Evolutionary conservation across 2,888 invertebrate species (phyloP).

Genomic region (Pecten maximus): DNA sequence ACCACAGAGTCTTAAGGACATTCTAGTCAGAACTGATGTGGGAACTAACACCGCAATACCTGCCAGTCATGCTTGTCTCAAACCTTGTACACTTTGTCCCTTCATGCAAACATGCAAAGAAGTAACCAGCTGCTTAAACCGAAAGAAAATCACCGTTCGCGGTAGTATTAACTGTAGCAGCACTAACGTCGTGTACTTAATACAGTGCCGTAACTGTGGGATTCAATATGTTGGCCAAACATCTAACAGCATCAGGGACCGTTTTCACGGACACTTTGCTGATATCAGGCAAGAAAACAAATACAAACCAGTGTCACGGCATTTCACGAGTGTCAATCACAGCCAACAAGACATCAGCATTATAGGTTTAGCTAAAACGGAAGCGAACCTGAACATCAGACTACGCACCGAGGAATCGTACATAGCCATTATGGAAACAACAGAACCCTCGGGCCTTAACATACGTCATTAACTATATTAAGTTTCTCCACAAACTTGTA

Average conservation of each 20-base stretch:
- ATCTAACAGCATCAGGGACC: neutral
- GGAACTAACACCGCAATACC: too few relatives aligned
- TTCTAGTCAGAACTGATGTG: too few relatives aligned
- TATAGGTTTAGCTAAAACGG: neutral
- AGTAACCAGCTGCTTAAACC: neutral
- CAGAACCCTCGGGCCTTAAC: conserved; percentile 35
- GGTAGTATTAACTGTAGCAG: neutral
- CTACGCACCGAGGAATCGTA: conserved; percentile 42
- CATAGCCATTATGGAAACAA: conserved; percentile 14
- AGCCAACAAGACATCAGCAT: conserved; percentile 10
- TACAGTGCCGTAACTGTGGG: neutral
- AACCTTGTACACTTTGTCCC: neutral
- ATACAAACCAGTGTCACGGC: conserved; percentile 39
- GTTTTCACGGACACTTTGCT: conserved; percentile 23
- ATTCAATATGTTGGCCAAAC: conserved; percentile 40
- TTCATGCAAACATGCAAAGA: neutral
- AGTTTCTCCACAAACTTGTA: too few relatives aligned
- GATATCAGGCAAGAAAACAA: conserved; percentile 17
- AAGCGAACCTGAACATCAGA: neutral
- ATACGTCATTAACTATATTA: too few relatives aligned
- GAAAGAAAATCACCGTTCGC: neutral
- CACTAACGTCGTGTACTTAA: neutral
- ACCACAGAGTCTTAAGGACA: too few relatives aligned
- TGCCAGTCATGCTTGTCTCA: too few relatives aligned
- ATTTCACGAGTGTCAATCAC: conserved; percentile 39